These are phyloP conservation scores for Percina caprodes DNA, from an alignment of 2,113 vertebrate species.

Conservation along the genomic window DNA sequence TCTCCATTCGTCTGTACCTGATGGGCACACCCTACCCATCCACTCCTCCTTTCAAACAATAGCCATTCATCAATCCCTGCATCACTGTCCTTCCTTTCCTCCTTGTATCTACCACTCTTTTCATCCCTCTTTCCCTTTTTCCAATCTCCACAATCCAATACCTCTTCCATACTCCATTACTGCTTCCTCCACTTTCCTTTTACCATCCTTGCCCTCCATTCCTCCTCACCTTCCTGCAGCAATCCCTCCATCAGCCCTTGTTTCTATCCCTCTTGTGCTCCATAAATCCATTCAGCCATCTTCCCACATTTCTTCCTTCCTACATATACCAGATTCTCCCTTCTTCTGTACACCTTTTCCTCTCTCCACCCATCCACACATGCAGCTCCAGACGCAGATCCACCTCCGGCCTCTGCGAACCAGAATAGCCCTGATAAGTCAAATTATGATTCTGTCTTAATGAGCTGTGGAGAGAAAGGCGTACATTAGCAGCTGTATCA, in stretches of 20 bases:
- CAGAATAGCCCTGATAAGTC: slow-evolving; percentile 48
- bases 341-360: not conserved
- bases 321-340: slow-evolving; percentile 3
- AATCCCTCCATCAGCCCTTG: not conserved
- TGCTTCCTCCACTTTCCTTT: not conserved
- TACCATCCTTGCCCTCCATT: not conserved
- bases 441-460: slow-evolving; percentile 55
- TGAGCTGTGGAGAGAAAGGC: slow-evolving; percentile 50
- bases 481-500: slow-evolving; percentile 20
- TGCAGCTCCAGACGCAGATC: not conserved
- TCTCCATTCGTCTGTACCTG: not conserved
- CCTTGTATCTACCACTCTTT: not conserved
- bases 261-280: not conserved
- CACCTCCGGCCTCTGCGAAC: slow-evolving; percentile 11
- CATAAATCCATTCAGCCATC: slow-evolving; percentile 30
- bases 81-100: not conserved
- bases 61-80: slow-evolving; percentile 6
- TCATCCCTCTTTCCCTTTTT: slow-evolving; percentile 6
- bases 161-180: not conserved
- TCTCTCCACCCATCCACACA: not conserved
- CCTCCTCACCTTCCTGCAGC: not conserved
- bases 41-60: not conserved
- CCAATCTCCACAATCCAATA: not conserved
- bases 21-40: not conserved
- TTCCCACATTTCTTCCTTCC: not conserved